These are phyloP conservation scores for Dicaeum eximium DNA, from an alignment of 2,113 vertebrate genomes.

Conservation along the genomic window DNA sequence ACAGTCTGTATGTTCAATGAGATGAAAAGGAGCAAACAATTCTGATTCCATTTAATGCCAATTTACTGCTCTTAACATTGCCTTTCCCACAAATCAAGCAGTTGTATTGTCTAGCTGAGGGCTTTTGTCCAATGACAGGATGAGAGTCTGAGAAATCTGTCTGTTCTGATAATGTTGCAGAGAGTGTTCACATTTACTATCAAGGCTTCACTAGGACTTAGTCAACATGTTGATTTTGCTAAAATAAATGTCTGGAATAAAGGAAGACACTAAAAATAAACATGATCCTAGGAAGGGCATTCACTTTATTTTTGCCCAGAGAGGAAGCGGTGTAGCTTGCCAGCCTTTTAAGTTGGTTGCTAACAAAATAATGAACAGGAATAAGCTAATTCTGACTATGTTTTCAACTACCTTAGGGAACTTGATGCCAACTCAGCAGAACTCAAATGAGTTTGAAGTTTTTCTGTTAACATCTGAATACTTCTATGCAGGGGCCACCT, in stretches of 20 bases:
- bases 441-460: neutral
- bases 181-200: neutral
- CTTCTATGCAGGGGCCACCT: neutral
- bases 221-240: constrained; percentile 18
- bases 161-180: neutral
- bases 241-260: constrained; percentile 14
- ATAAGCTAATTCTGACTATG: neutral
- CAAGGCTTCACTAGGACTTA: neutral
- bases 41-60: constrained; percentile 11
- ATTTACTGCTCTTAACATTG: neutral
- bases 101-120: neutral
- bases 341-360: neutral
- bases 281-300: neutral
- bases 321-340: neutral
- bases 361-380: neutral
- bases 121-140: neutral
- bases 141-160: neutral
- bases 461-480: neutral
- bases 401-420: neutral
- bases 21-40: constrained; percentile 43
- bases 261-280: constrained; percentile 39
- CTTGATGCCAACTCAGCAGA: neutral
- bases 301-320: constrained; percentile 13
- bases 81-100: constrained; percentile 17
- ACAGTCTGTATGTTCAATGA: constrained; percentile 7